Base-by-base conservation (phyloP, 2,888 invertebrate species). In the Microchrysa polita region DNA sequence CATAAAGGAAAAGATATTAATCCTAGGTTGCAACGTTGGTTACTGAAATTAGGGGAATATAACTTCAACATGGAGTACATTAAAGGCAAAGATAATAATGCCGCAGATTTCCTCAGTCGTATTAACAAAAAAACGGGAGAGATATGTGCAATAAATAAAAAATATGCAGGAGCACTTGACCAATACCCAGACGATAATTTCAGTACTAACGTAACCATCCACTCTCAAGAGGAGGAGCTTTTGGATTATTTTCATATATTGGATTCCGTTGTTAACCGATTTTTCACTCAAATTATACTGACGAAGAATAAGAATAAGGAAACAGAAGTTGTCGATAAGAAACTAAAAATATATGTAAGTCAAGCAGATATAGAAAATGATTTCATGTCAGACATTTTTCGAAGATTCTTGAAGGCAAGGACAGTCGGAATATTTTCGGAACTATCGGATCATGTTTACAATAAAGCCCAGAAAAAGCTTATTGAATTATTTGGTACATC, bases 221-320 rank as follows among this genome's bases (percentile, higher is more conserved):
- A 77, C 71, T 75, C 77, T 34, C 76, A 77, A 59, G 71, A 76
- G 57, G 76, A 78, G 72, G 65, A 77, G 27, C 55, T 73, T 52
- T 75, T 72, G n/a, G 75, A 78, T 55, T 72, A 75, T 27, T 74
- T 75, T 40, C 73, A 74, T 42, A 77, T 74, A 48, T 72, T 76
- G 63, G 76, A 76, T 34, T 74, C 75, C 23, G 75, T 76, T 14
- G 77, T 76, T 48, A 77, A 77, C 67, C 59, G 57, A 59, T 73
- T 61, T 63, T 74, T 74, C 55, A 74, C 69, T 59, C 76, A 73
- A 73, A 74, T 74, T 73, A 59, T 76, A 57, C 27, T 76, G 40
- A 77, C 67, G 59, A 52, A 74, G 42, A 67, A 75, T 34, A 69
- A 72, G 67, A 67, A 61, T 18, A 73, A 72, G 72, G 61, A 75